Evolutionary conservation across 2,888 invertebrate genomes (phyloP).

Genomic region (Drosophila siamana): DNA sequence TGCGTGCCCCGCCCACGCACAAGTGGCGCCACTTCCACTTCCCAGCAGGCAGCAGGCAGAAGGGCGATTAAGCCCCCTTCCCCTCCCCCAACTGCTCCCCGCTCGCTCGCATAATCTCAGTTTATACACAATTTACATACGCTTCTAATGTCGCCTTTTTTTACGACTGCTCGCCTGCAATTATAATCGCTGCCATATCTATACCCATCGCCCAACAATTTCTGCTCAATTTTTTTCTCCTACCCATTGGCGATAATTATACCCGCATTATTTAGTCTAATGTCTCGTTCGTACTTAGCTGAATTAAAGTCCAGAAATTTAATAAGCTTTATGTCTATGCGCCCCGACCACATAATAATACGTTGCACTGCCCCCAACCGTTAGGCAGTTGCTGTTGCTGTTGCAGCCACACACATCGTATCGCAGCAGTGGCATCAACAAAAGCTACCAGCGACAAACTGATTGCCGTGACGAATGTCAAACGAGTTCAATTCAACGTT

Average conservation of each 20-base stretch:
- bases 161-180: constrained; percentile 24
- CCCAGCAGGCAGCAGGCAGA: too few species aligned
- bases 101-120: constrained; percentile 10
- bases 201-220: constrained; percentile 39
- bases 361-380: not conserved
- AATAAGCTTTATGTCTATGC: constrained; percentile 58
- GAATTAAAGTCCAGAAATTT: constrained; percentile 48
- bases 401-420: constrained; percentile 19
- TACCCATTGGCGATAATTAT: constrained; percentile 59
- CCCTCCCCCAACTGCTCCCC: too few species aligned
- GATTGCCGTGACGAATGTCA: constrained; percentile 62
- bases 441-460: constrained; percentile 12
- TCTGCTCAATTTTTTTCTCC: constrained; percentile 42
- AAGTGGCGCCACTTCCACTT: constrained; percentile 21
- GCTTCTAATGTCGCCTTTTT: constrained; percentile 11
- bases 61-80: constrained; percentile 18
- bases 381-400: not conserved
- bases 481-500: constrained; percentile 69
- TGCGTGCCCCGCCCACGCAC: not conserved
- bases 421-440: constrained; percentile 39
- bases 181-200: constrained; percentile 57
- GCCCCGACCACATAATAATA: constrained; percentile 27
- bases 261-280: constrained; percentile 61
- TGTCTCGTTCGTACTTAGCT: constrained; percentile 2
- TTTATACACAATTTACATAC: constrained; percentile 17